Conservation (phyloP, 2,797 vertebrate genomes). For the Sphenopsis melanotis region DNA sequence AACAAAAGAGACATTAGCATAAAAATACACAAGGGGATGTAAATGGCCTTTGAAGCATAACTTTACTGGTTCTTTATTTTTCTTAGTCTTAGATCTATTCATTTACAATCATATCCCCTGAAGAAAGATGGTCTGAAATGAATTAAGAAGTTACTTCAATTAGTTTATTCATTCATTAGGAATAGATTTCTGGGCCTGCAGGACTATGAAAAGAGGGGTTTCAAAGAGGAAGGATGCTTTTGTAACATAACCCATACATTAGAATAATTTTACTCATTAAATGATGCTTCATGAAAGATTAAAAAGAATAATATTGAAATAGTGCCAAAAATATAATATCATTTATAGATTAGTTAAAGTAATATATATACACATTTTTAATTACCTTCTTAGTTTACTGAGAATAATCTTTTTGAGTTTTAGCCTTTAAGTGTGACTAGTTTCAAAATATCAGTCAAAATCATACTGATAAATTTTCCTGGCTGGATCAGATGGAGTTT, state of each 20-base stretch:
- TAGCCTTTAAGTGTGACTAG: not conserved
- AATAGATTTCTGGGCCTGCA: not conserved
- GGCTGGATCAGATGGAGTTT: not conserved
- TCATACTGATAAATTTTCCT: not conserved
- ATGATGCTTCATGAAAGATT: not conserved
- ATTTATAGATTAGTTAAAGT: not conserved
- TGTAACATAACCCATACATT: not conserved
- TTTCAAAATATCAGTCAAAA: not conserved
- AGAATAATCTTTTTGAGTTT: not conserved
- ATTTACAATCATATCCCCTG: not conserved
- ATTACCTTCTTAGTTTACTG: not conserved
- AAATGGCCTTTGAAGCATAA: slow-evolving; percentile 12
- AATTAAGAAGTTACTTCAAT: not conserved
- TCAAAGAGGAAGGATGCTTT: not conserved
- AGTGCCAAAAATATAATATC: not conserved
- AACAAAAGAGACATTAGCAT: not conserved
- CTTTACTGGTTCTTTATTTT: not conserved
- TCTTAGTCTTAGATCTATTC: not conserved
- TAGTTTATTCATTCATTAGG: not conserved
- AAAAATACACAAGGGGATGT: not conserved
- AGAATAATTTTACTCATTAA: not conserved
- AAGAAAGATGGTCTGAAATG: not conserved
- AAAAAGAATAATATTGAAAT: not conserved
- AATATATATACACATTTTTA: not conserved
- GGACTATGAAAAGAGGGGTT: not conserved